phyloP scores from a whole-genome alignment of 2,888 invertebrate species.

The Onthophagus sagittarius region DNA sequence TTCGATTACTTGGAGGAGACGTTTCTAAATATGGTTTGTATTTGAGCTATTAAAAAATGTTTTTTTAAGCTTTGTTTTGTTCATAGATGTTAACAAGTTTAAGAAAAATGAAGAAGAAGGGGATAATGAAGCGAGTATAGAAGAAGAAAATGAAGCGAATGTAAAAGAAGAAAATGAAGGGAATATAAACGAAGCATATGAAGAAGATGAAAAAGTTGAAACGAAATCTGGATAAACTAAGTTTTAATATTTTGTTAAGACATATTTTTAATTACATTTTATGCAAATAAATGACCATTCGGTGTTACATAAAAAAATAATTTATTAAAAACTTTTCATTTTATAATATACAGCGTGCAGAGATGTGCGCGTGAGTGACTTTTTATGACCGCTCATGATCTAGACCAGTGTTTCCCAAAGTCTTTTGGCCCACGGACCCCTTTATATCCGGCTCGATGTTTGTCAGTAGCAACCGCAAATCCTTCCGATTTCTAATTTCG shows the following conservation, averaged over 20 bases:
- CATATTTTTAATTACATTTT: not conserved
- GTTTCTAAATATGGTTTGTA: slow-evolving; percentile 75
- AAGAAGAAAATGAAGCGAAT: slow-evolving; percentile 33
- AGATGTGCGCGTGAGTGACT: too few relatives aligned
- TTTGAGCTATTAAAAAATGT: not conserved
- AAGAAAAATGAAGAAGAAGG: slow-evolving; percentile 53
- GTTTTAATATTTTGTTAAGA: not conserved
- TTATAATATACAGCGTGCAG: too few relatives aligned
- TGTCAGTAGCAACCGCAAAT: too few relatives aligned
- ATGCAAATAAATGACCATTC: not conserved
- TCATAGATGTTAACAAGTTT: slow-evolving; percentile 67
- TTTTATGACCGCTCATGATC: too few relatives aligned
- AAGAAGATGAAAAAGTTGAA: slow-evolving; percentile 17
- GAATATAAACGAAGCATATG: not conserved
- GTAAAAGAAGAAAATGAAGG: slow-evolving; percentile 34
- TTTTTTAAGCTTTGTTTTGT: slow-evolving; percentile 18
- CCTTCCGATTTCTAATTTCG: too few relatives aligned
- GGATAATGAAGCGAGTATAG: not conserved
- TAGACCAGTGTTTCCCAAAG: too few relatives aligned
- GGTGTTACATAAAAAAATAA: too few relatives aligned
- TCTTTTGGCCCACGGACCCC: too few relatives aligned
- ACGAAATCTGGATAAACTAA: not conserved
- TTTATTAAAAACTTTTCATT: too few relatives aligned
- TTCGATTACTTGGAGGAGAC: slow-evolving; percentile 82
- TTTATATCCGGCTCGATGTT: too few relatives aligned